Evolutionary conservation across 2,113 vertebrate species (phyloP).

Genomic region (Tautogolabrus adspersus): DNA sequence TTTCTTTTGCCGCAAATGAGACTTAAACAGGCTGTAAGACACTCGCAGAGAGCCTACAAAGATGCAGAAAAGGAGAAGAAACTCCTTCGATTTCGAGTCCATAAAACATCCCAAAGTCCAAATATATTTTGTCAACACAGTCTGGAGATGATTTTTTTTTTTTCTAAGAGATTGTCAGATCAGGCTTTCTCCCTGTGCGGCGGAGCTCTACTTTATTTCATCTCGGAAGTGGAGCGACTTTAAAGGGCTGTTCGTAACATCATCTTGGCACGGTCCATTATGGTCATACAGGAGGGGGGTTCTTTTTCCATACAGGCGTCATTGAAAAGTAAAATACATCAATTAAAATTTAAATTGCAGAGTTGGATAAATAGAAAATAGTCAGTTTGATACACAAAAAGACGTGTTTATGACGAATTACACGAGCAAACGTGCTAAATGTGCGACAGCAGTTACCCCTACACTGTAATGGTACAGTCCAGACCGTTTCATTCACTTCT

Average conservation of each 20-base stretch:
- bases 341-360: rapidly evolving
- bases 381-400: rapidly evolving
- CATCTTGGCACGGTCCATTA: slow-evolving; percentile 67
- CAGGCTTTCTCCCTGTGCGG: not conserved
- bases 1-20: slow-evolving; percentile 25
- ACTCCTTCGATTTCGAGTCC: slow-evolving; percentile 27
- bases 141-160: not conserved
- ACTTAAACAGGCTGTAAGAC: slow-evolving; percentile 13
- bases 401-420: rapidly evolving
- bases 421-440: no score
- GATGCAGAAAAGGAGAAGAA: slow-evolving; percentile 24
- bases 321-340: not conserved
- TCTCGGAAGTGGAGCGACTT: slow-evolving; percentile 76
- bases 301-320: not conserved
- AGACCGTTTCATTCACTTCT: slow-evolving; percentile 74
- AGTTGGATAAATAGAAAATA: rapidly evolving
- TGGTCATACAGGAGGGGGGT: not conserved
- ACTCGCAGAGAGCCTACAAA: slow-evolving; percentile 45
- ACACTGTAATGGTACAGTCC: slow-evolving; percentile 63
- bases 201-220: slow-evolving; percentile 61
- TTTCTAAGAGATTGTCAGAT: slow-evolving; percentile 16
- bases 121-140: slow-evolving; percentile 31
- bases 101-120: slow-evolving; percentile 44
- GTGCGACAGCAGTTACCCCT: not conserved
- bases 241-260: slow-evolving; percentile 75